Base-by-base conservation (phyloP, 2,888 invertebrate genomes). In the Cheilosia urbana region DNA sequence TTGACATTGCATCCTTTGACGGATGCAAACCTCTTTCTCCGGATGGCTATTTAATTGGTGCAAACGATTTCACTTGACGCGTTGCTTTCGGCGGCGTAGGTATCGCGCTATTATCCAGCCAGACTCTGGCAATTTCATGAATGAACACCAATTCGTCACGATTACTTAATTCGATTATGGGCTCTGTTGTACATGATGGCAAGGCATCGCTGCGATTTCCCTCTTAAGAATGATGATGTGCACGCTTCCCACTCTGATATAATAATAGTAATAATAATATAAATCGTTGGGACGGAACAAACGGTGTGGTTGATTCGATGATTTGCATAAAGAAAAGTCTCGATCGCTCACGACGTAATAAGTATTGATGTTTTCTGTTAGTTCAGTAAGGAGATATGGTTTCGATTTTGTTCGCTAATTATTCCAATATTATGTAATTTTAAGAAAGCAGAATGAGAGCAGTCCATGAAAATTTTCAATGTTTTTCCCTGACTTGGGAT, bases 261-360 rank as follows among this genome's bases (percentile, higher is more conserved):
- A 81, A 81, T 24, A 24, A 24, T 24, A 21, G 2, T 21, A 21
- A 21, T 21, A 21, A 21, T 21, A 21, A 21, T 21, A 24, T 24
- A 24, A 45, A 7, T 17, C 58, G 45, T 30, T 63, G 62, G 68
- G 53, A 62, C 53, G 45, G 57, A 47, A 63, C 63, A 55, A 21
- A 57, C 53, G 27, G n/a, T 13, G 75, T 34, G 65, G 57, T 45
- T 17, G 51, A 60, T 24, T 27, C 42, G 37, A 55, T 57, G 30
- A 82, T 83, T 83, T 83, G 82, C 82, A 83, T 83, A 73, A 73
- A 73, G 72, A 72, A 49, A 66, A 72, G 30, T 72, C 53, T 42
- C 71, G 65, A 55, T 76, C 13, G 65, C 37, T 76, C 62, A 63
- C 62, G 49, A 78, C 24, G 78, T n/a, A 62, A 51, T 27, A 49